Base-by-base conservation (phyloP, 2,888 invertebrate genomes). In the Mantis religiosa region DNA sequence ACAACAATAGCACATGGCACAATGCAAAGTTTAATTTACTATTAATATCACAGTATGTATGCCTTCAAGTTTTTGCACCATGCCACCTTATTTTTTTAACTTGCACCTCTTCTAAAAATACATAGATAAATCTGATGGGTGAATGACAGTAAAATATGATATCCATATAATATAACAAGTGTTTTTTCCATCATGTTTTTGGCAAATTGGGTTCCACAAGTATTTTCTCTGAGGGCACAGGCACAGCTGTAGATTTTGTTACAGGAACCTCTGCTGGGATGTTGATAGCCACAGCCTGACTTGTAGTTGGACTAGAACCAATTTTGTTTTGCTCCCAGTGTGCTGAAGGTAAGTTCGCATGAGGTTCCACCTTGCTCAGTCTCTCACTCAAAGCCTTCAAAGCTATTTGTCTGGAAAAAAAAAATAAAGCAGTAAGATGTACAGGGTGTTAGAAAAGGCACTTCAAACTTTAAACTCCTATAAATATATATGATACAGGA, bases 311-410 rank as follows among this genome's bases (percentile, higher is more conserved):
- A 25, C n/a, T 41, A 25, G 83, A 28, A 7, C 41, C 27, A 86
- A 86, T 27, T 86, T 86, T 86, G 28, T 86, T 81, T 30, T 87
- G 87, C 30, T 83, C 85, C 71, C 84, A 84, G 1, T 82, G n/a
- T 27, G 41, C 89, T 81, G 84, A 81, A 12, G 89, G 84, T 15
- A 27, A n/a, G 15, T 84, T 34, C 1, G 89, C 83, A 28, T 87
- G 89, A 7, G 90, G 54, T 84, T 91, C 91, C 28, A 90, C 90
- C 87, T 91, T 91, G 82, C 91, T 91, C 84, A 98, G 94, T 91
- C 98, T 95, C 94, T 98, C 98, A 93, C 98, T 98, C 90, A 99
- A 94, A 3, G 98, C 98, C 93, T 98, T 99, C 90, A 99, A 94
- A 71, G 99, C 99, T 92, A 98, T 97, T 97, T 98, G 98, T 92